These are phyloP conservation scores for Drosophila fungiperda DNA, from an alignment of 2,888 invertebrate genomes.

Conservation along the genomic window DNA sequence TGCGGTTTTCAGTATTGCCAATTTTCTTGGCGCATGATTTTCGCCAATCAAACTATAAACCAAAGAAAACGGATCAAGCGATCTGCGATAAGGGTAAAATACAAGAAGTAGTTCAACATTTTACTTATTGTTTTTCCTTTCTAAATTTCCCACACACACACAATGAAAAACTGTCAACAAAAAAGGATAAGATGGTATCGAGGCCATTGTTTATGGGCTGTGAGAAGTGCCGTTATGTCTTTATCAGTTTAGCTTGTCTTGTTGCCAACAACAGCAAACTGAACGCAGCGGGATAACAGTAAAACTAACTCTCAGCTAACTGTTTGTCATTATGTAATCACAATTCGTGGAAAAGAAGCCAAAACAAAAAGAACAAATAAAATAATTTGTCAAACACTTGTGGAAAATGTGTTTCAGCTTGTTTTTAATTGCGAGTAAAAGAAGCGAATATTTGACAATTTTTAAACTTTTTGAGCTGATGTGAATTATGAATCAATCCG, in stretches of 20 bases:
- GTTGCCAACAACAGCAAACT: conserved; percentile 17
- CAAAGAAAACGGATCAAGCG: conserved; percentile 18
- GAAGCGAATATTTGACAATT: not conserved
- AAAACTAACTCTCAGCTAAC: conserved; percentile 8
- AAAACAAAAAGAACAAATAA: not conserved
- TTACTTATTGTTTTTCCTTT: conserved; percentile 29
- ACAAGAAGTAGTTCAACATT: conserved; percentile 21
- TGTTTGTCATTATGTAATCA: conserved; percentile 34
- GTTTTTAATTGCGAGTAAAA: conserved; percentile 4
- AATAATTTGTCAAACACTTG: conserved; percentile 14
- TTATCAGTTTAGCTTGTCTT: conserved; percentile 43
- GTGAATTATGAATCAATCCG: not conserved
- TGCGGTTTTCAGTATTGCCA: conserved; percentile 16
- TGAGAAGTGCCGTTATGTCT: conserved; percentile 60
- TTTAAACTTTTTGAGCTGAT: not conserved
- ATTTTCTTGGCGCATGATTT: conserved; percentile 24
- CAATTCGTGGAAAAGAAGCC: conserved; percentile 34
- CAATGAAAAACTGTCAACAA: conserved; percentile 44
- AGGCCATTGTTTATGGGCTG: conserved; percentile 49
- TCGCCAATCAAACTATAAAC: conserved; percentile 43
- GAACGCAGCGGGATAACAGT: conserved; percentile 46
- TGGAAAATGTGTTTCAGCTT: conserved; percentile 17
- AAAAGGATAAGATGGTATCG: conserved; percentile 41
- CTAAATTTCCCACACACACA: conserved; percentile 36
- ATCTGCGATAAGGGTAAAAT: conserved; percentile 44